A percentile compares a stretch with the other conserved stretches of the same genome.
These are phyloP conservation scores for Leptodactylus fuscus DNA, from an alignment of 2,113 vertebrate species.

Conservation along the genomic window DNA sequence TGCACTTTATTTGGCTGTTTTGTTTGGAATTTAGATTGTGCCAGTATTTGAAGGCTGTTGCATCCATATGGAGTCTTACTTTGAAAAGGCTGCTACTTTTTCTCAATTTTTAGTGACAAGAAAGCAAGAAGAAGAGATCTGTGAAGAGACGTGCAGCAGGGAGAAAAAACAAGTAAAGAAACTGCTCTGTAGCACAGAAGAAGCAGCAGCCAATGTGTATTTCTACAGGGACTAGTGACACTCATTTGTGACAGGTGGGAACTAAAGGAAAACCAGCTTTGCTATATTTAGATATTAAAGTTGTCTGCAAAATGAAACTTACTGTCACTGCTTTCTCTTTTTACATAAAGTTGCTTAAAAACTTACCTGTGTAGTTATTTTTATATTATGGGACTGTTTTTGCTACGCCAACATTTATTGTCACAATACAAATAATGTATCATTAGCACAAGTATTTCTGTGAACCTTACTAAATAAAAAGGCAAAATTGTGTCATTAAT, in stretches of 20 bases:
- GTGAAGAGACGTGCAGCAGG: neutral
- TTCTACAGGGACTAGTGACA: neutral
- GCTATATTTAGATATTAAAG: neutral
- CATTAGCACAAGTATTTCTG: too few species aligned
- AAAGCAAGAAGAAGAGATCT: neutral
- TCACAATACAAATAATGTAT: too few species aligned
- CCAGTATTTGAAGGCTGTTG: neutral
- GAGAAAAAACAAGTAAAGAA: neutral
- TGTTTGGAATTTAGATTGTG: neutral
- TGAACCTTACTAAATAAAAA: too few species aligned
- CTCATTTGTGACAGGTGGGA: neutral
- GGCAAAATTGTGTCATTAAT: too few species aligned
- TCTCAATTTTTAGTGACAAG: neutral
- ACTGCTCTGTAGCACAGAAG: neutral
- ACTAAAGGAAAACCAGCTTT: neutral
- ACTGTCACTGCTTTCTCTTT: neutral
- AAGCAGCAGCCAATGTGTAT: neutral
- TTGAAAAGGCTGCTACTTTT: neutral
- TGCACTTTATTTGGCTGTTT: neutral
- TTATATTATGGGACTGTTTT: too few species aligned
- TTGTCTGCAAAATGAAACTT: neutral
- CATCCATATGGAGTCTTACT: neutral
- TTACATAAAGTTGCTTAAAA: neutral
- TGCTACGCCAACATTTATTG: too few species aligned
- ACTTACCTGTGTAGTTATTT: neutral